Evolutionary conservation across 2,113 vertebrate species (phyloP).

Genomic region (Polypterus senegalus): DNA sequence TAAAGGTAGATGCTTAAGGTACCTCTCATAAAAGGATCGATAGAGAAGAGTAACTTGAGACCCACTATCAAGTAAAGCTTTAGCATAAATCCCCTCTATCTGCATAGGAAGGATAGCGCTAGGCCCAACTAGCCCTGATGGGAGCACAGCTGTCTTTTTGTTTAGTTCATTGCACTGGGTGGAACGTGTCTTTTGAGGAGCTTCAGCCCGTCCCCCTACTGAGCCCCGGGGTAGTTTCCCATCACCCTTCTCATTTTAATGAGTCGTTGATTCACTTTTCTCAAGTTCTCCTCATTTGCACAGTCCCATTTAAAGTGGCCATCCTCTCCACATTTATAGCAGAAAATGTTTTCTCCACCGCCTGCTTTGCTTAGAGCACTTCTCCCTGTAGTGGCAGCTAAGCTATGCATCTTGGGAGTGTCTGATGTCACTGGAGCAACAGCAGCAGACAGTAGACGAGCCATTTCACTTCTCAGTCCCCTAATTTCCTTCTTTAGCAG

Average conservation of each 20-base stretch:
- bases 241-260: conserved; percentile 6
- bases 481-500: neutral
- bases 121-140: conserved; percentile 13
- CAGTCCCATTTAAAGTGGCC: conserved; percentile 14
- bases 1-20: neutral
- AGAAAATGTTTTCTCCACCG: conserved; percentile 8
- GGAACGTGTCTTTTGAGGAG: conserved; percentile 10
- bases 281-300: conserved; percentile 10
- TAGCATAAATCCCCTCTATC: conserved; percentile 16
- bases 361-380: no score
- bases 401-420: no score
- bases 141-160: conserved; percentile 1
- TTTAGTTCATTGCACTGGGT: no score
- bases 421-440: no score
- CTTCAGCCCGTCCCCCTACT: conserved; percentile 17
- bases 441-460: no score
- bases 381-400: no score
- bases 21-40: conserved; percentile 14
- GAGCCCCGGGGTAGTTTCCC: conserved; percentile 17
- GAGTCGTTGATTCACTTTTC: conserved; percentile 16
- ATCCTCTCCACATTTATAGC: conserved; percentile 20
- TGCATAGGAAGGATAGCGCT: conserved; percentile 10
- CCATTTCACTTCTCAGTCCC: neutral
- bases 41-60: conserved; percentile 20
- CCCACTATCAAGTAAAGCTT: conserved; percentile 16